Evolutionary conservation across 2,113 vertebrate genomes (phyloP), one percentile per base, ranked within the genome.

Genomic region (Cynopterus brachyotis): DNA sequence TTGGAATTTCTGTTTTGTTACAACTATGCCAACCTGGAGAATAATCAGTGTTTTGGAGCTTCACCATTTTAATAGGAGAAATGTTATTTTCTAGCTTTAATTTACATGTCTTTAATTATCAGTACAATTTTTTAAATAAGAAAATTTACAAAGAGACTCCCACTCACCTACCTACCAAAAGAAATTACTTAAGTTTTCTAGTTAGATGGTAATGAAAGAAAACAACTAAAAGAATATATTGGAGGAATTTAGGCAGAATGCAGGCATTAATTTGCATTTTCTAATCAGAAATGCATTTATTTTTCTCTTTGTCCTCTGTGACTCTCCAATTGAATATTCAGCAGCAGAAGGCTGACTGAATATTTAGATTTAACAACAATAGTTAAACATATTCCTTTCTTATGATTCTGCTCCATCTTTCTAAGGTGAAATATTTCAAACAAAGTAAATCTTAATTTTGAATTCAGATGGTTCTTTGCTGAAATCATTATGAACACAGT

Each of bases 251-350:
- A 91, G 67, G 40, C 82, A 97, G 85, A 95, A 96, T 70, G 26
- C 72, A 91, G 55, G 67, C 88, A 59, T 84, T 94, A 81, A 97
- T 97, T 97, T 98, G 88, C 93, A 94, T 97, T 97, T 97, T 79
- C 81, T 97, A 96, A 98, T 97, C 95, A 97, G 93, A 97, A 95
- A 86, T 91, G 91, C 94, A 96, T 97, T 97, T 97, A 97, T 97
- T 98, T 98, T 96, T 94, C 91, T 92, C 97, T 97, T 97, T 97
- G 96, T 97, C 93, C 91, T 85, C 62, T 75, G 45, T 82, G 42
- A 86, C 85, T 96, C 89, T 96, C 78, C 85, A 86, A 76, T 97
- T 96, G 93, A 97, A 98, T 97, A 97, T 98, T 97, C 97, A 97
- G 89, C 37, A 94, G 96, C 73, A 78, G 79, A 66, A 89, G 78